Evolutionary conservation across 2,797 vertebrate genomes (phyloP), one percentile per base, ranked within the genome.

Genomic region (Xyrichtys novacula): DNA sequence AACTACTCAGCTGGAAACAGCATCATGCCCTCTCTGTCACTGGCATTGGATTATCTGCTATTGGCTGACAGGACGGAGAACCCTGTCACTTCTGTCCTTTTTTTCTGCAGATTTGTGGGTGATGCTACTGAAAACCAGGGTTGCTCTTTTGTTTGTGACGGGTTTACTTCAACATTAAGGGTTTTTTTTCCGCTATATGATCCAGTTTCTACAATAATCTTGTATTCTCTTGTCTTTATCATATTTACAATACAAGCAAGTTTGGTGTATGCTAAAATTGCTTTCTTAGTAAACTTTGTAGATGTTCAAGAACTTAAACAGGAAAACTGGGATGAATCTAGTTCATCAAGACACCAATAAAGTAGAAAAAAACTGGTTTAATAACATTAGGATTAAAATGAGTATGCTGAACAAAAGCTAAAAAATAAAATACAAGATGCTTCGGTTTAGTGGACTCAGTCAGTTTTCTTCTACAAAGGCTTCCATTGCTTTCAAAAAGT

Each of bases 1-100:
- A 92, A 70, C 82, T 85, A 69, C 80, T 90, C 84, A 86, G 78
- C 78, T 81, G 81, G 83, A 92, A 91, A 88, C 59, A 56, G 87
- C 81, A 62, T 56, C 58, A 11, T 74, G 80, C 49, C 78, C 81
- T 70, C 77, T 75, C 78, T 81, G 87, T 86, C 80, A 81, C 64
- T 74, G 77, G 65, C 72, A 76, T 61, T 62, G 64, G 76, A 65
- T 83, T 65, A 78, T 83, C 65, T 65, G 73, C 68, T 57, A 28
- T 23, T 23, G 56, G 48, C 68, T 64, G 82, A 83, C 81, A 84
- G 80, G 43, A 71, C 52, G 52, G 42, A 53, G 58, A 36, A 46
- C 74, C 58, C 60, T 52, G 26, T 44, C 68, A 58, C 66, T 52
- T n/a, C n/a, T n/a, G n/a, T n/a, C n/a, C n/a, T 46, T 58, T 68